Conservation (phyloP, 2,113 vertebrate species). For the Anolis sagrei region DNA sequence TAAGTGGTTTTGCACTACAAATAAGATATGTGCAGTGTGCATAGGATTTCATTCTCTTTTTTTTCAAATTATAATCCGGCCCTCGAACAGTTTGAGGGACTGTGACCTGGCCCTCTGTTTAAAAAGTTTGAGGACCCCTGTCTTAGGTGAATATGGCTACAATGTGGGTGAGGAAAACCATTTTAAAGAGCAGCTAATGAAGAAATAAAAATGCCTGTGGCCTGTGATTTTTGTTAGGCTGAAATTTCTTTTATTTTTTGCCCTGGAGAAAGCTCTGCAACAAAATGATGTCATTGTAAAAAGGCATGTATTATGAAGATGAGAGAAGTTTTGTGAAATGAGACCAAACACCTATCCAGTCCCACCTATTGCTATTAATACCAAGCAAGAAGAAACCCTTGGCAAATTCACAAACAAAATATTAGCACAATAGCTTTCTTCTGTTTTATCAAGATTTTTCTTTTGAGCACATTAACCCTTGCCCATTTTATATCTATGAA, state of each 20-base stretch:
- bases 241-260: neutral
- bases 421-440: neutral
- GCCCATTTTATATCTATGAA: no score
- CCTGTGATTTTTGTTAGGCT: neutral
- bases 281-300: neutral
- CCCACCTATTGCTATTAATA: neutral
- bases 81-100: no score
- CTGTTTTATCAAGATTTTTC: neutral
- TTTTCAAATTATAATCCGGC: no score
- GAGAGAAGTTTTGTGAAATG: neutral
- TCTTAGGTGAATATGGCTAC: neutral
- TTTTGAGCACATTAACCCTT: no score
- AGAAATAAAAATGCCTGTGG: neutral
- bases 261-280: neutral
- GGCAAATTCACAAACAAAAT: neutral
- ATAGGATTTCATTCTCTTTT: no score
- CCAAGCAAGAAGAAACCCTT: neutral
- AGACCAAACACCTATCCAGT: neutral
- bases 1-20: no score
- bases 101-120: no score
- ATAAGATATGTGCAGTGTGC: no score
- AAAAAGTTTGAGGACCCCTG: no score
- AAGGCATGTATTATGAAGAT: neutral
- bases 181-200: neutral
- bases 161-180: neutral